A percentile compares a stretch with the other conserved stretches of the same genome.
Evolutionary conservation across 2,113 vertebrate genomes (phyloP).

Genomic region (Onychostoma macrolepis): DNA sequence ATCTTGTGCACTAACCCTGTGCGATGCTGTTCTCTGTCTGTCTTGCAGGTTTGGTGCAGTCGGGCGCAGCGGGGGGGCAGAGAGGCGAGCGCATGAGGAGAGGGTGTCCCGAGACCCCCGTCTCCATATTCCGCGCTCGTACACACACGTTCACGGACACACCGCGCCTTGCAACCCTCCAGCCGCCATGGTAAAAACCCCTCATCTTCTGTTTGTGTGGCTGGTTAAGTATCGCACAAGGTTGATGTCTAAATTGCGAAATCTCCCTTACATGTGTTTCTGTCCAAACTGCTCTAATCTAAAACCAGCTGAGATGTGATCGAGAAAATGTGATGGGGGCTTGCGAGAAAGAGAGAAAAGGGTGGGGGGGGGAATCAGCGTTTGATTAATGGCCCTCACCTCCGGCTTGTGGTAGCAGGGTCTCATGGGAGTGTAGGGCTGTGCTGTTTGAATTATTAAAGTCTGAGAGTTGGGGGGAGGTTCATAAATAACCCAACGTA

Average conservation of each 20-base stretch:
- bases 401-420: conserved; percentile 68
- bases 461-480: conserved; percentile 53
- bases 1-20: not conserved
- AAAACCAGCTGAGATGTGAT: conserved; percentile 47
- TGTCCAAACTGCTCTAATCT: not conserved
- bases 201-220: not conserved
- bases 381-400: conserved; percentile 74
- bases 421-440: conserved; percentile 68
- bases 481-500: conserved; percentile 74
- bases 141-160: conserved; percentile 67
- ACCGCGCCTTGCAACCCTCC: conserved; percentile 68
- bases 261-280: not conserved
- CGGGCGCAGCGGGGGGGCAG: conserved; percentile 75
- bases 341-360: conserved; percentile 56
- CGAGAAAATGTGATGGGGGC: conserved; percentile 53
- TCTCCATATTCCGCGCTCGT: conserved; percentile 62
- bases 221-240: not conserved
- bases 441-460: conserved; percentile 80
- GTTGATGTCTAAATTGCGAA: not conserved
- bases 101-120: conserved; percentile 70
- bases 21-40: conserved; percentile 60
- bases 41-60: conserved; percentile 62
- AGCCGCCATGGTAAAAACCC: conserved; percentile 76
- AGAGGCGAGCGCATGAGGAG: conserved; percentile 92
- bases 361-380: conserved; percentile 64